Evolutionary conservation across 2,888 invertebrate species (phyloP).

Genomic region (Cactoblastis cactorum): DNA sequence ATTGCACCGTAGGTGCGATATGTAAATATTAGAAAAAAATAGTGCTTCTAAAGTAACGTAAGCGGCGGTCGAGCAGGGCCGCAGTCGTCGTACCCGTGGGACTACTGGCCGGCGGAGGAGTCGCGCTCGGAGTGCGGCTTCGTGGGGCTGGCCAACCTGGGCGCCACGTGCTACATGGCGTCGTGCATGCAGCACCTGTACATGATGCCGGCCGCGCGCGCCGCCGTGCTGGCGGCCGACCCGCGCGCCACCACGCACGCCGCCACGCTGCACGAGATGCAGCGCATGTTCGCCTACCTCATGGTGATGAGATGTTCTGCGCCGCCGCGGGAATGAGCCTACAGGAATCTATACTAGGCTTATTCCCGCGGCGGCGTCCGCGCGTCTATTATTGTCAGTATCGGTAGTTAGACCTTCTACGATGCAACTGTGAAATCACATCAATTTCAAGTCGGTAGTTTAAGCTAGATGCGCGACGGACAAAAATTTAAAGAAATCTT

Average conservation of each 20-base stretch:
- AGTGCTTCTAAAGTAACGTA: no score
- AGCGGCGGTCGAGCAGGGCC: slow-evolving; percentile 76
- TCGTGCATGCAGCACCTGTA: slow-evolving; percentile 98
- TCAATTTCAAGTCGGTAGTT: no score
- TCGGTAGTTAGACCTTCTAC: no score
- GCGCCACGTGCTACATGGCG: slow-evolving; percentile 98
- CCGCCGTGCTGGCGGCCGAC: slow-evolving; percentile 89
- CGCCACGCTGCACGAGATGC: slow-evolving; percentile 90
- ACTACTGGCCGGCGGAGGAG: slow-evolving; percentile 98
- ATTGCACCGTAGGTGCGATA: no score
- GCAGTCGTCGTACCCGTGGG: slow-evolving; percentile 94
- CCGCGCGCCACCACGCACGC: slow-evolving; percentile 88
- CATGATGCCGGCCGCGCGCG: slow-evolving; percentile 97
- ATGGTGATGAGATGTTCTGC: slow-evolving; percentile 68
- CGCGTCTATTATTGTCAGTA: no score
- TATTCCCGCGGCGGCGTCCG: neutral
- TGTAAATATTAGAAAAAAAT: no score
- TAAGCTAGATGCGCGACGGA: no score
- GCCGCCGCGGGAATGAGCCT: neutral
- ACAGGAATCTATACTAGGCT: neutral
- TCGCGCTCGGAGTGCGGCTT: slow-evolving; percentile 96
- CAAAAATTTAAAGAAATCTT: no score
- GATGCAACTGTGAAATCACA: no score
- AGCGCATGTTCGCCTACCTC: slow-evolving; percentile 97
- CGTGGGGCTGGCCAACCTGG: slow-evolving; percentile 95